Evolutionary conservation across 2,888 invertebrate species (phyloP).

Genomic region (Homarus gammarus): DNA sequence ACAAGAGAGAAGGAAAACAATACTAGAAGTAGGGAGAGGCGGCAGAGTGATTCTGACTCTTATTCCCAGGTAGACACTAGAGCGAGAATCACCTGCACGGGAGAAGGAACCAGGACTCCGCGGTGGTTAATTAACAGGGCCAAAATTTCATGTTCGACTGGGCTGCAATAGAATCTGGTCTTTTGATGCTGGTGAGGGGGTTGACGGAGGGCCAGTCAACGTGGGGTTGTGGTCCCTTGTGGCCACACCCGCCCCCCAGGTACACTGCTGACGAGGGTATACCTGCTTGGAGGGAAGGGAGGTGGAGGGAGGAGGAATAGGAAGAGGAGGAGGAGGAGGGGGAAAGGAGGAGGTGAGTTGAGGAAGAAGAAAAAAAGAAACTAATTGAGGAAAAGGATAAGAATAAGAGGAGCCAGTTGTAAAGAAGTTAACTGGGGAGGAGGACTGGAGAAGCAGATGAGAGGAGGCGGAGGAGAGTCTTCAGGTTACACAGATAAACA

Average conservation of each 20-base stretch:
- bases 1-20: conserved; percentile 46
- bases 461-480: background rate
- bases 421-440: too few relatives aligned
- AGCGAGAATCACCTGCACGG: conserved; percentile 16
- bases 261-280: background rate
- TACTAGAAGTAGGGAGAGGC: conserved; percentile 1
- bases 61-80: background rate
- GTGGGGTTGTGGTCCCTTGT: background rate
- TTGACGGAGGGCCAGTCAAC: conserved; percentile 31
- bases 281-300: background rate
- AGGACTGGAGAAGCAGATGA: background rate
- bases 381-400: too few relatives aligned
- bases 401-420: too few relatives aligned
- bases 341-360: background rate
- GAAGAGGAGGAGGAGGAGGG: background rate
- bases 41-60: background rate
- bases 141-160: conserved; percentile 63
- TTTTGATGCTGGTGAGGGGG: conserved; percentile 54
- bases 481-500: too few relatives aligned
- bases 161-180: conserved; percentile 56
- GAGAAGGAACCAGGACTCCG: conserved; percentile 5
- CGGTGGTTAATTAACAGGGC: conserved; percentile 54
- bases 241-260: background rate
- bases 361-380: background rate
- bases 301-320: background rate